phyloP scores from a whole-genome alignment of 2,113 vertebrate species.

The Ciconia boyciana region DNA sequence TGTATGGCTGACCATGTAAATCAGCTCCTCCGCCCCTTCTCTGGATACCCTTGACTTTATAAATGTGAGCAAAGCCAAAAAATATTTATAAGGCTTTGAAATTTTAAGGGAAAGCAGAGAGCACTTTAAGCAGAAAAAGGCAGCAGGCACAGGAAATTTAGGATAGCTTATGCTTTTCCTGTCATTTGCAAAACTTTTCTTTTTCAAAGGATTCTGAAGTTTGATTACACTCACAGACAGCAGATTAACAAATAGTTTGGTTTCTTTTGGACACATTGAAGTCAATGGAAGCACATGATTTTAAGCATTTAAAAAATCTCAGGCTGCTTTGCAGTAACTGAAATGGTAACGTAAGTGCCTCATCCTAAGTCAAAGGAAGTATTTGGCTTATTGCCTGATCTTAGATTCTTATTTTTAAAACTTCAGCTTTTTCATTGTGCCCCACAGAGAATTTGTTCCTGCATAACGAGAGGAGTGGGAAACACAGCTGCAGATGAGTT shows the following conservation, averaged over 20 bases:
- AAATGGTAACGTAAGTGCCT: neutral
- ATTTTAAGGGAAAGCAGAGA: neutral
- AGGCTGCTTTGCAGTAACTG: neutral
- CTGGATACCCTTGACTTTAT: neutral
- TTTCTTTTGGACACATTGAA: neutral
- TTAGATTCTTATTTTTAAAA: neutral
- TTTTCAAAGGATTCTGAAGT: neutral
- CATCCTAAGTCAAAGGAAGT: neutral
- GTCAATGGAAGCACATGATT: neutral
- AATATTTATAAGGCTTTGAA: neutral
- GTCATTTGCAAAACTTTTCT: neutral
- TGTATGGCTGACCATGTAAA: neutral
- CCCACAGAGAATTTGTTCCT: neutral
- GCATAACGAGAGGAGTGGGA: neutral
- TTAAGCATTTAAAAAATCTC: neutral
- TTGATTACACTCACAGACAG: neutral
- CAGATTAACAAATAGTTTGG: neutral
- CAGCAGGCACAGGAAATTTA: neutral
- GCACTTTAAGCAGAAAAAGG: neutral
- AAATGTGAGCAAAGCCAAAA: neutral
- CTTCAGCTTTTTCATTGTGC: neutral
- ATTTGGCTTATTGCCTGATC: neutral
- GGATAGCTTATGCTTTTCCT: neutral
- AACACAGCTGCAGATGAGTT: neutral
- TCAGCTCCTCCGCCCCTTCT: accelerated